These are phyloP conservation scores for Amiota communis DNA, from an alignment of 2,888 invertebrate species.

Conservation along the genomic window DNA sequence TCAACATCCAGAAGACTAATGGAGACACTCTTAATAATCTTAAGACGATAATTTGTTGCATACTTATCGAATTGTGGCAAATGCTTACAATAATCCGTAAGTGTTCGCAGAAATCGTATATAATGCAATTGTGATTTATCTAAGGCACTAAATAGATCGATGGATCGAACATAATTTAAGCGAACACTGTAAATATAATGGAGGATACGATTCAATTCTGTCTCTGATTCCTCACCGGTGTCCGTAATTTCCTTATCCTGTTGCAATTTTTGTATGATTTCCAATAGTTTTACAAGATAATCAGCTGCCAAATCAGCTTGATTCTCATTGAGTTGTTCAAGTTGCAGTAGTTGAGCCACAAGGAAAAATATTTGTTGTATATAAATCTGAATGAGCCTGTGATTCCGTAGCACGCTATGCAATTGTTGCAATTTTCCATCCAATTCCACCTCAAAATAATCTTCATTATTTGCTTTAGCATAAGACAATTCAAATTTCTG, in stretches of 20 bases:
- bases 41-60: conserved; percentile 63
- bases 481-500: conserved; percentile 53
- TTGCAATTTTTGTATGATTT: conserved; percentile 45
- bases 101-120: conserved; percentile 58
- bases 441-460: conserved; percentile 31
- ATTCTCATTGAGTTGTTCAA: conserved; percentile 44
- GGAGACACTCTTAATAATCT: conserved; percentile 65
- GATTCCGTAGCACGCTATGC: conserved; percentile 53
- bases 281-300: conserved; percentile 56
- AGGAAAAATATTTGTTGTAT: conserved; percentile 64
- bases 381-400: conserved; percentile 66
- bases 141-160: conserved; percentile 57
- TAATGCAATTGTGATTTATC: conserved; percentile 58
- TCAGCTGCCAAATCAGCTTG: conserved; percentile 60
- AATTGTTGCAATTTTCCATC: conserved; percentile 55
- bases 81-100: conserved; percentile 57
- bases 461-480: conserved; percentile 41
- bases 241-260: conserved; percentile 37
- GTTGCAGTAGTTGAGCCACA: conserved; percentile 55
- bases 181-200: conserved; percentile 69
- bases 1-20: conserved; percentile 47
- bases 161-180: conserved; percentile 57
- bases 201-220: conserved; percentile 49
- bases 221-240: conserved; percentile 25
- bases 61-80: conserved; percentile 55